Evolutionary conservation across 2,797 vertebrate species (phyloP).

Genomic region (Thunnus albacares): DNA sequence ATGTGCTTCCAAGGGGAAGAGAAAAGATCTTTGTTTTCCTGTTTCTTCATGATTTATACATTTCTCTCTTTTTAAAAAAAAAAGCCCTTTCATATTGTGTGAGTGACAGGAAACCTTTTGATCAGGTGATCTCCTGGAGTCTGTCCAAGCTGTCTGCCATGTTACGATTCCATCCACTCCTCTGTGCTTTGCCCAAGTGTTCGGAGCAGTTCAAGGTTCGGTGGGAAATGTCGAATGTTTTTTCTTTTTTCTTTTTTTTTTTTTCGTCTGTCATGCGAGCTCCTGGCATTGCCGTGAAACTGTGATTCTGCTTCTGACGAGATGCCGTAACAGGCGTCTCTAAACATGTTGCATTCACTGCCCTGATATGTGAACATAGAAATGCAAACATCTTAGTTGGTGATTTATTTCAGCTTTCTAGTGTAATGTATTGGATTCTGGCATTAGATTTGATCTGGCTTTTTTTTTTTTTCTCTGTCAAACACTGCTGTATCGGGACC

Average conservation of each 20-base stretch:
- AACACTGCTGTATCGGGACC: conserved; percentile 46
- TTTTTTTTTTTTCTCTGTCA: conserved; percentile 4
- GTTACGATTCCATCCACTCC: conserved; percentile 53
- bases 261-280: conserved; percentile 18
- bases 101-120: conserved; percentile 12
- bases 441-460: conserved; percentile 16
- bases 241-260: too few relatives aligned
- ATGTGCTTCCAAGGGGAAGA: conserved; percentile 24
- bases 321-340: conserved; percentile 10
- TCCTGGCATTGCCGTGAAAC: conserved; percentile 51
- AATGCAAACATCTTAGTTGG: conserved; percentile 45
- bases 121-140: background rate
- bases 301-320: conserved; percentile 58
- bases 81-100: conserved; percentile 15
- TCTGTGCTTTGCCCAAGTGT: conserved; percentile 30
- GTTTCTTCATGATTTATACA: conserved; percentile 23
- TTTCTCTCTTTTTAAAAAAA: conserved; percentile 19
- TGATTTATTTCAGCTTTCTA: conserved; percentile 40
- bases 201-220: conserved; percentile 19
- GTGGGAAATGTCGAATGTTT: conserved; percentile 19
- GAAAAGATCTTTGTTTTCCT: conserved; percentile 16
- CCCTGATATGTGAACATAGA: conserved; percentile 50
- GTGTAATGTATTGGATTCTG: conserved; percentile 31
- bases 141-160: conserved; percentile 25
- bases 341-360: conserved; percentile 50